Evolutionary conservation across 2,888 invertebrate genomes (phyloP).

Genomic region (Sinotaia quadrata): DNA sequence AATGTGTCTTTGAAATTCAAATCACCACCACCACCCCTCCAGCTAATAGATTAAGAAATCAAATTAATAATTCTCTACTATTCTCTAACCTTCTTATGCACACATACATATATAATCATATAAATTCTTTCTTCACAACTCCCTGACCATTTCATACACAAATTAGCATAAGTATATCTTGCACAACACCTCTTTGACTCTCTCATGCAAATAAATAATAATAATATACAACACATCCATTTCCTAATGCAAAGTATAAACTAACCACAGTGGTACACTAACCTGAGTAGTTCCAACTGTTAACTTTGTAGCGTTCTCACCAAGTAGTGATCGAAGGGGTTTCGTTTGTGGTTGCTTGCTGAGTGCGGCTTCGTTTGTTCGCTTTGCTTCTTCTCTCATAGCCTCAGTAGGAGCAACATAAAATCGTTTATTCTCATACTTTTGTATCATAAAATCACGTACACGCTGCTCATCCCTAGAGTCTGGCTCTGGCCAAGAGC

Average conservation of each 20-base stretch:
- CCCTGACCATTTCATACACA: too few species aligned
- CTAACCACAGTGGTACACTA: too few species aligned
- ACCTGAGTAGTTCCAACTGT: slow-evolving; percentile 57
- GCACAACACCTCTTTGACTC: too few species aligned
- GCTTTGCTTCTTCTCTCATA: slow-evolving; percentile 69
- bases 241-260: too few species aligned
- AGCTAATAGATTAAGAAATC: neutral
- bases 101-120: too few species aligned
- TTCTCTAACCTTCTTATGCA: too few species aligned
- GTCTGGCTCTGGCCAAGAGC: slow-evolving; percentile 75
- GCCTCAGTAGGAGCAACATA: slow-evolving; percentile 74
- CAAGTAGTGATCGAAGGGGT: slow-evolving; percentile 70
- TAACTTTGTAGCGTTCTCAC: slow-evolving; percentile 65
- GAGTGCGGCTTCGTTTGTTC: slow-evolving; percentile 64
- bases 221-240: too few species aligned
- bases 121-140: too few species aligned
- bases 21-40: neutral
- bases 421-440: slow-evolving; percentile 92
- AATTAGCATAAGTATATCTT: too few species aligned
- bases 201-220: slow-evolving; percentile 24
- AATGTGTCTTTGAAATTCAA: neutral
- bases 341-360: slow-evolving; percentile 68
- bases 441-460: slow-evolving; percentile 92
- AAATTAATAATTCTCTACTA: too few species aligned
- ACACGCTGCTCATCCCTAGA: slow-evolving; percentile 90